phyloP scores from a whole-genome alignment of 2,888 invertebrate genomes.

The Pandemis cinnamomeana region DNA sequence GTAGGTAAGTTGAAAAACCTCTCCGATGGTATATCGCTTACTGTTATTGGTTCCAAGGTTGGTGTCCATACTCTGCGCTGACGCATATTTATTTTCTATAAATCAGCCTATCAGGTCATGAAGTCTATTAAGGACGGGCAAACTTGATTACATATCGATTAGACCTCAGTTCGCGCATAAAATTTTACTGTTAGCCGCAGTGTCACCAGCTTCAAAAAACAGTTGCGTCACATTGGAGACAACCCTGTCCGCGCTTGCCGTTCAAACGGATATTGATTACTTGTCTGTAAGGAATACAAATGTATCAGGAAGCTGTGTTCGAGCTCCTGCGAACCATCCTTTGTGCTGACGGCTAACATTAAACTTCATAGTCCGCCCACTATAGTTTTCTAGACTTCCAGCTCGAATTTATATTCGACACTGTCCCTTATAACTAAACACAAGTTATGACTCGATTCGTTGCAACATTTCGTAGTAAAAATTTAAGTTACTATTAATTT shows the following conservation, averaged over 20 bases:
- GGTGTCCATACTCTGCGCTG: too few species aligned
- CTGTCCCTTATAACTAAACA: background rate
- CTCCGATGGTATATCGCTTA: too few species aligned
- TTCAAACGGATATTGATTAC: constrained; percentile 80
- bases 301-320: constrained; percentile 76
- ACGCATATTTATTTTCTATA: background rate
- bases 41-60: too few species aligned
- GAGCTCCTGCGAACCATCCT: constrained; percentile 67
- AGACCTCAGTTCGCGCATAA: background rate
- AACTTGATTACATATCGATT: constrained; percentile 10
- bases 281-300: constrained; percentile 82
- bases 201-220: constrained; percentile 56
- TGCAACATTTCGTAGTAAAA: background rate
- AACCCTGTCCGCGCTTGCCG: constrained; percentile 67
- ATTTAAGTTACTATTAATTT: background rate
- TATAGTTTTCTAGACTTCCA: constrained; percentile 55
- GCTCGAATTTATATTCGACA: constrained; percentile 41
- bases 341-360: constrained; percentile 74
- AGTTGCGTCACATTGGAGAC: constrained; percentile 64
- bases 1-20: too few species aligned
- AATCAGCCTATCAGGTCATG: too few species aligned
- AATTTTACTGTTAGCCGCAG: constrained; percentile 44
- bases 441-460: background rate
- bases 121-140: too few species aligned
- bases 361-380: constrained; percentile 69